Evolutionary conservation across 2,113 vertebrate species (phyloP), one percentile per base, ranked within the genome.

Genomic region (Ceuthmochares aereus): DNA sequence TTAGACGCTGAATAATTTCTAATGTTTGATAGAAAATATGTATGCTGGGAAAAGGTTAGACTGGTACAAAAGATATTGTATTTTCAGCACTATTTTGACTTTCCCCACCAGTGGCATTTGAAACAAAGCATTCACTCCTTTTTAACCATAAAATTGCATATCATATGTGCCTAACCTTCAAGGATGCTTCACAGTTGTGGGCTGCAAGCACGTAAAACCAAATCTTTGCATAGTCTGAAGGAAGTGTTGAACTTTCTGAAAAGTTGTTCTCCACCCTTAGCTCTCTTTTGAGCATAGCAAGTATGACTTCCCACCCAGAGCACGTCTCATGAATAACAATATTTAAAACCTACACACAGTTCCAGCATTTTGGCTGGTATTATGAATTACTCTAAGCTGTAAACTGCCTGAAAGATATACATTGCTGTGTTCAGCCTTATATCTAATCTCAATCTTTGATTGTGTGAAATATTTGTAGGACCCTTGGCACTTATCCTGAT

Each of bases 311-410:
- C 20, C 6, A 19, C 8, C 8, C 29, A 64, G 5, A 40, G 12
- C 36, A 66, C 9, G 7, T 14, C 47, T 68, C 10, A 9, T 30
- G 40, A 74, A 29, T 19, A 22, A 2, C 3, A 8, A 32, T 59
- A 27, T 51, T 69, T 32, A 62, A 78, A 52, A 36, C 0, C 0
- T 22, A 26, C 0, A 0, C 8, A 51, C 14, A 29, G 3, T 3
- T 19, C 7, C 74, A 54, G 5, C 3, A 18, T 70, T 87, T 76
- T 47, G 5, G 5, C 26, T 80, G 20, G 11, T 34, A 8, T 27
- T 56, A 45, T 17, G 19, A 51, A 55, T 77, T 59, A 32, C 21
- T 45, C 11, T 45, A 51, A 59, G 19, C 7, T 32, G 6, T 10
- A 54, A 68, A 58, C 36, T 80, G 4, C 18, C 10, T 77, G 13